phyloP scores from a whole-genome alignment of 2,888 invertebrate genomes.

The Tinea trinotella region DNA sequence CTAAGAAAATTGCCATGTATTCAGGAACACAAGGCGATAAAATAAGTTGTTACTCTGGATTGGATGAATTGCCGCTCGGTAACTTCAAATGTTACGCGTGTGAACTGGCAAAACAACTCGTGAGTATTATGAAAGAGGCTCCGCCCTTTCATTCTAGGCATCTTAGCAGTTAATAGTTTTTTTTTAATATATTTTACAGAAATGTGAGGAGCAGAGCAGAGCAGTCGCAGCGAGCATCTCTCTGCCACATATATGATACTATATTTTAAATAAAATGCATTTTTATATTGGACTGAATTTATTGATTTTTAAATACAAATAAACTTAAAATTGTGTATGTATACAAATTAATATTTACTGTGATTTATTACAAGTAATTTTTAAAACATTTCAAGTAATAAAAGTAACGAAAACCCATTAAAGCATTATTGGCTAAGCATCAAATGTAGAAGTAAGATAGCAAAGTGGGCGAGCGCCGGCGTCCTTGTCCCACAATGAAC shows the following conservation, averaged over 20 bases:
- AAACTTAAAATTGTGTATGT: neutral
- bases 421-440: too few relatives aligned
- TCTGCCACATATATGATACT: too few relatives aligned
- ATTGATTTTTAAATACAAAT: neutral
- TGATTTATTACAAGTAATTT: neutral
- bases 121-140: neutral
- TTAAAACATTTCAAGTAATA: too few relatives aligned
- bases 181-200: too few relatives aligned
- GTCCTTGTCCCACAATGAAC: neutral
- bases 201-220: neutral
- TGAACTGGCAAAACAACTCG: constrained; percentile 30
- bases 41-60: neutral
- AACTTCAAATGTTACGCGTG: constrained; percentile 54
- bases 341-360: neutral
- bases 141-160: neutral
- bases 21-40: neutral
- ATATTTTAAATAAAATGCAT: neutral
- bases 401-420: too few relatives aligned
- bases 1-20: neutral
- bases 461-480: too few relatives aligned
- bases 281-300: neutral
- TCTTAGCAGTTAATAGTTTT: too few relatives aligned
- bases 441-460: too few relatives aligned
- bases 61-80: constrained; percentile 22
- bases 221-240: neutral